A percentile compares a stretch with the other conserved stretches of the same genome.
phyloP scores from a whole-genome alignment of 1,140 invertebrate genomes.

The Zaprionus gabonicus region DNA sequence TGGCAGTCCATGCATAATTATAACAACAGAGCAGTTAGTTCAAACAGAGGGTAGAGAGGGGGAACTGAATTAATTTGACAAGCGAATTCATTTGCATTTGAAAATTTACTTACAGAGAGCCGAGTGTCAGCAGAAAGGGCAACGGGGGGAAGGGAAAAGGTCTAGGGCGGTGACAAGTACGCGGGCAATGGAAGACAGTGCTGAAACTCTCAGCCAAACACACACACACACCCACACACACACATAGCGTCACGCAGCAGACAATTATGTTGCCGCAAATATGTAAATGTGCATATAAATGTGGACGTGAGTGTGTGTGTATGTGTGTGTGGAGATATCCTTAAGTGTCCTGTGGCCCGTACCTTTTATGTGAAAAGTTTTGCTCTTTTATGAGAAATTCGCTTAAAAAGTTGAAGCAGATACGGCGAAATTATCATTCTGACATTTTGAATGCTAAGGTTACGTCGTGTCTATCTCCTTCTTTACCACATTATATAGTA shows the following conservation, averaged over 20 bases:
- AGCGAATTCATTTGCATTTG: constrained; percentile 58
- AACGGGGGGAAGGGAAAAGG: background rate
- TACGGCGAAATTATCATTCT: constrained; percentile 61
- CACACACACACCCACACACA: constrained; percentile 11
- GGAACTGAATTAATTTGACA: constrained; percentile 50
- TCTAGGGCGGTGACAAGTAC: constrained; percentile 18
- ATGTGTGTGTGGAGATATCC: constrained; percentile 26
- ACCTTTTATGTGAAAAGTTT: constrained; percentile 69
- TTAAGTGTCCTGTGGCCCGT: constrained; percentile 38
- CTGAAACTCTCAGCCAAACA: constrained; percentile 22
- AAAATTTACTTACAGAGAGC: constrained; percentile 49
- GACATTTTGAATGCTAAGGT: constrained; percentile 37
- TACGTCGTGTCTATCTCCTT: constrained; percentile 1
- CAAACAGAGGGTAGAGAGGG: background rate
- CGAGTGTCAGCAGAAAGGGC: background rate
- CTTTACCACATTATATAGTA: background rate
- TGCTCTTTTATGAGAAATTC: constrained; percentile 60
- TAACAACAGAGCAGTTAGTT: constrained; percentile 7
- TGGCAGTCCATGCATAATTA: constrained; percentile 32
- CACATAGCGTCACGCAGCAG: constrained; percentile 35
- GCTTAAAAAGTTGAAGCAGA: constrained; percentile 61
- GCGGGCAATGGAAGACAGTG: constrained; percentile 39
- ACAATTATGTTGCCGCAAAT: constrained; percentile 65
- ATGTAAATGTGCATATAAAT: constrained; percentile 52
- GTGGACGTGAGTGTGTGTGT: constrained; percentile 20